A percentile compares a stretch with the other conserved stretches of the same genome.
phyloP scores from a whole-genome alignment of 2,888 invertebrate species.

The Esperia sulphurella region DNA sequence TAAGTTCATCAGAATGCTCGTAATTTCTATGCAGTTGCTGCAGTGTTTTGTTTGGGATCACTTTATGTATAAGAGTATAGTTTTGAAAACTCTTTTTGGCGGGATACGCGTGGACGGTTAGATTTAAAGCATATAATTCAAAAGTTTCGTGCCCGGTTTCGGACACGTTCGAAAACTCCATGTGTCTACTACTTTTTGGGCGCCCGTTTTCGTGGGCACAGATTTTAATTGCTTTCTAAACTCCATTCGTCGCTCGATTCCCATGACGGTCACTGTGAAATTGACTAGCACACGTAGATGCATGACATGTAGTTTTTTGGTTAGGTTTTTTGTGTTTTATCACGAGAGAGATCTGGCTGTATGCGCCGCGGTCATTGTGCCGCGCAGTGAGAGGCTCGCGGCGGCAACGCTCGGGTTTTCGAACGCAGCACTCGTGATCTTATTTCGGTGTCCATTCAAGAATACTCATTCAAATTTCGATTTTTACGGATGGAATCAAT shows the following conservation, averaged over 20 bases:
- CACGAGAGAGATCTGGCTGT: conserved; percentile 68
- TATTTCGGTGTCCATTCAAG: conserved; percentile 67
- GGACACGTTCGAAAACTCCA: conserved; percentile 48
- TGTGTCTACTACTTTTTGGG: conserved; percentile 60
- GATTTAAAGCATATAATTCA: conserved; percentile 23
- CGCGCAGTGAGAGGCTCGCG: conserved; percentile 49
- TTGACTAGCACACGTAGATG: conserved; percentile 77
- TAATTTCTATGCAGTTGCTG: no score
- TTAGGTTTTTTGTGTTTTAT: conserved; percentile 68
- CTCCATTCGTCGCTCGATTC: conserved; percentile 72
- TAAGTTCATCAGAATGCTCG: no score
- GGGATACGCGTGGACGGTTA: conserved; percentile 13
- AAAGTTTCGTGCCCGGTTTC: conserved; percentile 39
- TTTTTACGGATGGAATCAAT: conserved; percentile 73
- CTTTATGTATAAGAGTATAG: no score
- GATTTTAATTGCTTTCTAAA: conserved; percentile 77
- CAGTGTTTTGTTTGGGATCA: no score
- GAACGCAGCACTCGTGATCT: conserved; percentile 62
- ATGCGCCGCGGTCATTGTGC: conserved; percentile 70
- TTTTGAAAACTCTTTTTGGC: no score
- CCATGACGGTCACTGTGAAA: conserved; percentile 76
- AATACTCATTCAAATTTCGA: conserved; percentile 67
- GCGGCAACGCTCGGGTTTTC: conserved; percentile 31
- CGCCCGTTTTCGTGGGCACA: conserved; percentile 52
- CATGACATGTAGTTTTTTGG: conserved; percentile 78